Evolutionary conservation across 2,113 vertebrate species (phyloP).

Genomic region (Trematocara variabile): DNA sequence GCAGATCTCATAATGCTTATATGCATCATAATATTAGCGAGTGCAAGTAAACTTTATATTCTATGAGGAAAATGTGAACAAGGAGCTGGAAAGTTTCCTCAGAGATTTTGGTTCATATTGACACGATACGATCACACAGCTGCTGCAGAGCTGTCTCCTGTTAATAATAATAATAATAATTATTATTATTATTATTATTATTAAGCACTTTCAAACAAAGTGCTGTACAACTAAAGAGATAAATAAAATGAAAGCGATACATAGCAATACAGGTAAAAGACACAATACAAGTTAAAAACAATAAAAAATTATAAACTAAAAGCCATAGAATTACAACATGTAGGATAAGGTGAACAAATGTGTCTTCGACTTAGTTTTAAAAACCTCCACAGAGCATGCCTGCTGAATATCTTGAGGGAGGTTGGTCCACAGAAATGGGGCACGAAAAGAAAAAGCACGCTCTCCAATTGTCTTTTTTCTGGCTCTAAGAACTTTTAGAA

Average conservation of each 20-base stretch:
- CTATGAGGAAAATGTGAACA: neutral
- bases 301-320: neutral
- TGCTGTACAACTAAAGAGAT: neutral
- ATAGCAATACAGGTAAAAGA: neutral
- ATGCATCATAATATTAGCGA: neutral
- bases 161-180: neutral
- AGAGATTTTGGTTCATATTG: neutral
- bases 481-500: neutral
- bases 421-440: neutral
- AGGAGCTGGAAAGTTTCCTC: neutral
- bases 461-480: neutral
- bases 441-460: neutral
- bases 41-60: neutral
- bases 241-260: neutral
- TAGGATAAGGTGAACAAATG: neutral
- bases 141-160: neutral
- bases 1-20: neutral
- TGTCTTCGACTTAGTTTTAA: neutral
- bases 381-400: neutral
- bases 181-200: neutral
- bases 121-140: neutral
- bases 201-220: neutral
- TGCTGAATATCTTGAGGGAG: neutral
- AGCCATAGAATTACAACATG: neutral
- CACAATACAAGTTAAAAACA: neutral